Evolutionary conservation across 2,113 vertebrate genomes (phyloP).

Genomic region (Dasyurus viverrinus): DNA sequence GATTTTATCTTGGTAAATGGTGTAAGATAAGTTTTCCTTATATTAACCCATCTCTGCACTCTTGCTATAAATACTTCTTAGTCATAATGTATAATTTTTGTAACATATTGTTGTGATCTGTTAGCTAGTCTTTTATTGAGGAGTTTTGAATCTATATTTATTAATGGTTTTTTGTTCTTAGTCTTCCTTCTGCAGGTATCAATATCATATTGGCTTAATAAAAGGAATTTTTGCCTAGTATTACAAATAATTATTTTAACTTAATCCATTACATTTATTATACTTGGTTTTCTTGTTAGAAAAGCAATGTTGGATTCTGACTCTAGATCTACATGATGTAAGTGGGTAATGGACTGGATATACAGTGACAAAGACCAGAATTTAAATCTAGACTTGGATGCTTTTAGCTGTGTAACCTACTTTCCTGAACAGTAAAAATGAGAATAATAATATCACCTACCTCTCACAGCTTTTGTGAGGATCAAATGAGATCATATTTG

Average conservation of each 20-base stretch:
- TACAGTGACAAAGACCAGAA: background rate
- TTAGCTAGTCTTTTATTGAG: background rate
- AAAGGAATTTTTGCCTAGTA: background rate
- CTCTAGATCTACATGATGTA: background rate
- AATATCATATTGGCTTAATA: background rate
- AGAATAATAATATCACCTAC: background rate
- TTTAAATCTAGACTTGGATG: background rate
- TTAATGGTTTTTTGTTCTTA: background rate
- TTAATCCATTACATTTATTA: background rate
- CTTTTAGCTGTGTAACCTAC: background rate
- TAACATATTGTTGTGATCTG: background rate
- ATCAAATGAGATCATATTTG: background rate
- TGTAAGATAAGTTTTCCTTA: background rate
- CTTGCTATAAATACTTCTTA: background rate
- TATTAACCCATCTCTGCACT: background rate
- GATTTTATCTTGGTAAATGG: background rate
- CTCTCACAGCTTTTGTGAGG: background rate
- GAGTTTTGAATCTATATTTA: background rate
- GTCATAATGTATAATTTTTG: background rate
- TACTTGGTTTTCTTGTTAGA: background rate
- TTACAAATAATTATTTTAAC: background rate
- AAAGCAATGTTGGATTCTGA: background rate
- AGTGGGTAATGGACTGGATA: background rate
- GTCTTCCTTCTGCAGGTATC: background rate
- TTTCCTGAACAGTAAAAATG: background rate